A percentile compares a stretch with the other conserved stretches of the same genome.
phyloP scores from a whole-genome alignment of 2,797 vertebrate genomes.

The Syngnathus acus region DNA sequence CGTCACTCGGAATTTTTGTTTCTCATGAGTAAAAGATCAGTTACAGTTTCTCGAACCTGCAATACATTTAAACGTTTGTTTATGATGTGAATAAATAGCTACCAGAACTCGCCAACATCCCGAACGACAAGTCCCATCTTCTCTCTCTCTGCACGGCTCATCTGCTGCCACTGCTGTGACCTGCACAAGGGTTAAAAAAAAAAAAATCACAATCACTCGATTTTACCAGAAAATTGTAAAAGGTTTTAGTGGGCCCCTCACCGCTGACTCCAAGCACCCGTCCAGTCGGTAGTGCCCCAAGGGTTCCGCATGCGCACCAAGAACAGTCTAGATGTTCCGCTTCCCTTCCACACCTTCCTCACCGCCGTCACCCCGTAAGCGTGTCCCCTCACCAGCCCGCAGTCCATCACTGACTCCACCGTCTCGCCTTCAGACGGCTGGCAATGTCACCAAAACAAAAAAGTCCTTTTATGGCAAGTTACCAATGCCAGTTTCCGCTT shows the following conservation, averaged over 20 bases:
- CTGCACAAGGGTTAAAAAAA: constrained; percentile 37
- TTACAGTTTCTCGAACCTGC: background rate
- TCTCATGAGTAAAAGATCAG: no score
- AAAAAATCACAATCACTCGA: background rate
- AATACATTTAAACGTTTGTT: background rate
- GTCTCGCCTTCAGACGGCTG: constrained; percentile 72
- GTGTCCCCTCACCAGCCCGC: constrained; percentile 75
- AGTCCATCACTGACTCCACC: constrained; percentile 71
- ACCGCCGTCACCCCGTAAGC: constrained; percentile 76
- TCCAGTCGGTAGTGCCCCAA: constrained; percentile 78
- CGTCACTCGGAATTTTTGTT: no score
- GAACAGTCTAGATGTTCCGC: constrained; percentile 46
- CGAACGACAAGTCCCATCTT: constrained; percentile 71
- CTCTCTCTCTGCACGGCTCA: constrained; percentile 64
- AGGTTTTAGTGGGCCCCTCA: constrained; percentile 37
- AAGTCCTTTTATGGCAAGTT: no score
- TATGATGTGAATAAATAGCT: background rate
- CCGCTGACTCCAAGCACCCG: constrained; percentile 76
- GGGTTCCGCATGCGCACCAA: constrained; percentile 79
- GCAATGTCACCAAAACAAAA: background rate
- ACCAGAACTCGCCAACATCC: constrained; percentile 81
- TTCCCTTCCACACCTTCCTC: constrained; percentile 56
- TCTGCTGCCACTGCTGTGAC: constrained; percentile 72
- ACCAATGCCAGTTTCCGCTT: no score
- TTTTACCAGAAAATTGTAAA: background rate